phyloP scores from a whole-genome alignment of 2,888 invertebrate genomes.

The Tuta absoluta region DNA sequence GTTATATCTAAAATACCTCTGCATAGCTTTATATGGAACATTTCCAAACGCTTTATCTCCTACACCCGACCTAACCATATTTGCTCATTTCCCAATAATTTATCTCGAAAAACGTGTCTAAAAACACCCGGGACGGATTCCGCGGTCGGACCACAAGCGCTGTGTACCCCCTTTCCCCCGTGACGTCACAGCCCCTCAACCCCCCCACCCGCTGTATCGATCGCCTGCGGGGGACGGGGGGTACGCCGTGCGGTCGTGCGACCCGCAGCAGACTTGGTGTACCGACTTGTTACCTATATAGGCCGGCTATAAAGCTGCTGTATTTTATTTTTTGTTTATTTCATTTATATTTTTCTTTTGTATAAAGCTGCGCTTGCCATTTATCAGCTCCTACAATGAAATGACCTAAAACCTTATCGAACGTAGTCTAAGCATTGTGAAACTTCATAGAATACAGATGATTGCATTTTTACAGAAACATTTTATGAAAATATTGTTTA shows the following conservation, averaged over 20 bases:
- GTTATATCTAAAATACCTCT: neutral
- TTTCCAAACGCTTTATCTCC: neutral
- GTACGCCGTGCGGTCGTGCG: constrained; percentile 40
- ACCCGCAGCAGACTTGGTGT: constrained; percentile 38
- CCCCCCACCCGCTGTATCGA: constrained; percentile 60
- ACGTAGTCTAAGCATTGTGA: too few species aligned
- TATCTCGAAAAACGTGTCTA: constrained; percentile 22
- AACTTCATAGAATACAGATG: too few species aligned
- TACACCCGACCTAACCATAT: constrained; percentile 5
- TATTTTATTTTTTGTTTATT: neutral
- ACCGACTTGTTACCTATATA: neutral
- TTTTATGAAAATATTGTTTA: too few species aligned
- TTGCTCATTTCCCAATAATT: constrained; percentile 15
- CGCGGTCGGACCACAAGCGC: constrained; percentile 24
- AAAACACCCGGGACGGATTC: constrained; percentile 15
- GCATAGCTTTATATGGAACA: neutral
- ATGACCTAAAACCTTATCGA: too few species aligned
- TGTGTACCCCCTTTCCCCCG: constrained; percentile 48
- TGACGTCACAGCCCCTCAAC: constrained; percentile 64
- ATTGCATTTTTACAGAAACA: too few species aligned
- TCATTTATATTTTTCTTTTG: neutral
- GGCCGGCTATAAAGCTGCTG: constrained; percentile 1
- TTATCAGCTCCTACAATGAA: too few species aligned
- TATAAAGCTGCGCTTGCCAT: too few species aligned
- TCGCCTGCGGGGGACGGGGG: constrained; percentile 39